phyloP scores from a whole-genome alignment of 2,797 vertebrate species.

The Dicrostonyx torquatus region DNA sequence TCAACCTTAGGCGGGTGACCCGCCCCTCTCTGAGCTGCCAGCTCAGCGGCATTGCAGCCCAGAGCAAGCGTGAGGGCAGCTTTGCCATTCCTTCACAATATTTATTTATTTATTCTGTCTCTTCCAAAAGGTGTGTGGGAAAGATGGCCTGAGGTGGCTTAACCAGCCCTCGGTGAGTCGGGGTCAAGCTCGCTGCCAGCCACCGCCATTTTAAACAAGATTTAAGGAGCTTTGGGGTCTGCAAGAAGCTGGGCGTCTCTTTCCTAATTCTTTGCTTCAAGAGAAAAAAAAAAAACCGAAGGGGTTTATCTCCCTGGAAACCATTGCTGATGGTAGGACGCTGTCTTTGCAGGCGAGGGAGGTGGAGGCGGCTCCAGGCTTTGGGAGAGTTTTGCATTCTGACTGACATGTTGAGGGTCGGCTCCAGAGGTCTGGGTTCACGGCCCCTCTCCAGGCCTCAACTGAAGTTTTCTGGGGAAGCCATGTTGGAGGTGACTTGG shows the following conservation, averaged over 20 bases:
- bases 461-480: slow-evolving; percentile 53
- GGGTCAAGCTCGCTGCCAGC: background rate
- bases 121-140: background rate
- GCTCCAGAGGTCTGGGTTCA: background rate
- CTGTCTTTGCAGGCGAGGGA: slow-evolving; percentile 74
- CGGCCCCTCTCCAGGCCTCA: background rate
- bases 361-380: slow-evolving; percentile 72
- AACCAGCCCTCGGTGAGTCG: background rate
- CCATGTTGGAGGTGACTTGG: slow-evolving; percentile 68
- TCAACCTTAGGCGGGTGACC: background rate
- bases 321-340: slow-evolving; percentile 60
- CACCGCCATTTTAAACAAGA: background rate
- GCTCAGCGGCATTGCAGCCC: background rate
- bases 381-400: slow-evolving; percentile 80
- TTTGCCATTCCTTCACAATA: background rate
- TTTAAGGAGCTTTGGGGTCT: background rate
- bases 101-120: background rate
- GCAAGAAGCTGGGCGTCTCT: slow-evolving; percentile 36
- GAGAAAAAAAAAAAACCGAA: slow-evolving; percentile 4
- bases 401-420: slow-evolving; percentile 71
- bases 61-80: background rate
- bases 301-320: slow-evolving; percentile 76
- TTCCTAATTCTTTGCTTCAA: slow-evolving; percentile 36
- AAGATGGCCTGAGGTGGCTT: background rate
- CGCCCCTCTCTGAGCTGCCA: background rate